Evolutionary conservation across 2,888 invertebrate genomes (phyloP).

Genomic region (Nasonovia ribisnigri): DNA sequence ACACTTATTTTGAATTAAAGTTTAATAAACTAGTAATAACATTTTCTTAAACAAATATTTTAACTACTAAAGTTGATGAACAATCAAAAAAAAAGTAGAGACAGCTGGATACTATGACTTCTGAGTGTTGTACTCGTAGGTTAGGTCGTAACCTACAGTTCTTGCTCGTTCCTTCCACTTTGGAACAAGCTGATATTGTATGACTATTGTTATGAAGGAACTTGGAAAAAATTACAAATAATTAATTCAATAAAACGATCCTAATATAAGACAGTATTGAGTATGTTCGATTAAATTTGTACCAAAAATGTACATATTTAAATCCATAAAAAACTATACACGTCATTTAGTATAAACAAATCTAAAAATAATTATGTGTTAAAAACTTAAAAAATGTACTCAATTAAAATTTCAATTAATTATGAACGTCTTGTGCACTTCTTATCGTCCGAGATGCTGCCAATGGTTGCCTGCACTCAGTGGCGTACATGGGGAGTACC

Average conservation of each 20-base stretch:
- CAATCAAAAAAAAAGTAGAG: background rate
- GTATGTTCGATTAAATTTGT: background rate
- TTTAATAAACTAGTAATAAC: background rate
- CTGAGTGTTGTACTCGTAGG: background rate
- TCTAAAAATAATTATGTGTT: background rate
- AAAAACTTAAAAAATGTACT: background rate
- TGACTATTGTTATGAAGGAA: background rate
- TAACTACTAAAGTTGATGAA: background rate
- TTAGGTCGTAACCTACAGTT: too few species aligned
- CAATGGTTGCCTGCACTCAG: background rate
- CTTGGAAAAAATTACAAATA: background rate
- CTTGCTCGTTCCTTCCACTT: background rate
- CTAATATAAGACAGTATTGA: background rate
- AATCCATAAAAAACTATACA: background rate
- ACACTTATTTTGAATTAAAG: background rate
- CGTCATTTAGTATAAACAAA: background rate
- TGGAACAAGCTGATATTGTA: background rate
- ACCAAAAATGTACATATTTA: background rate
- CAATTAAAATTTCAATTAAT: background rate
- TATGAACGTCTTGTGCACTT: background rate
- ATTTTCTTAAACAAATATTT: background rate
- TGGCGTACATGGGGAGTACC: background rate
- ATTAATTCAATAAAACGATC: background rate
- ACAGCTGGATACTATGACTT: background rate
- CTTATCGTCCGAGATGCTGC: background rate